A percentile compares a stretch with the other conserved stretches of the same genome.
Evolutionary conservation across 2,113 vertebrate genomes (phyloP).

Genomic region (Phrynosoma blainvillii): DNA sequence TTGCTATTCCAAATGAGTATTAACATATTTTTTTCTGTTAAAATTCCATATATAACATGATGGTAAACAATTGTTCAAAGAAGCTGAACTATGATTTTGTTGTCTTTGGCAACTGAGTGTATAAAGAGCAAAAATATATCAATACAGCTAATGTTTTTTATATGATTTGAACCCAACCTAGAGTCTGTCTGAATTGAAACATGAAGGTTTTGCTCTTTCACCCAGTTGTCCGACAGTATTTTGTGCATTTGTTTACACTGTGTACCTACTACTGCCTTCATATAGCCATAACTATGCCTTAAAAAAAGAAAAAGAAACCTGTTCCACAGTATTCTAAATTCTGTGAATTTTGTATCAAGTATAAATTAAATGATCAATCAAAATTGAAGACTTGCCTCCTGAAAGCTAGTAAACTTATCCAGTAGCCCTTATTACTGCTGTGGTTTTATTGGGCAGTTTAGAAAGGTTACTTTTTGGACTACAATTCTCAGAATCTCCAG

Average conservation of each 20-base stretch:
- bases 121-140: background rate
- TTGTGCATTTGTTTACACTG: background rate
- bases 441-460: too few species aligned
- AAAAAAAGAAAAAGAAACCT: background rate
- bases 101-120: background rate
- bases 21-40: background rate
- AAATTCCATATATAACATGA: background rate
- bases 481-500: too few species aligned
- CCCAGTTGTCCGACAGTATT: background rate
- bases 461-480: too few species aligned
- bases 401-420: too few species aligned
- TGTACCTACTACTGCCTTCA: background rate
- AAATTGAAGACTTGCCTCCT: too few species aligned
- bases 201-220: background rate
- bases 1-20: background rate
- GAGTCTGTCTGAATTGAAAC: background rate
- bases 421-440: too few species aligned
- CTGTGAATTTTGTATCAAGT: background rate
- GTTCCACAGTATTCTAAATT: background rate
- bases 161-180: background rate
- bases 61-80: background rate
- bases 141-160: background rate
- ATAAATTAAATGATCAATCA: too few species aligned
- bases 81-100: background rate
- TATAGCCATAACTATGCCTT: background rate